Evolutionary conservation across 2,888 invertebrate genomes (phyloP).

Genomic region (Thalpophila matura): DNA sequence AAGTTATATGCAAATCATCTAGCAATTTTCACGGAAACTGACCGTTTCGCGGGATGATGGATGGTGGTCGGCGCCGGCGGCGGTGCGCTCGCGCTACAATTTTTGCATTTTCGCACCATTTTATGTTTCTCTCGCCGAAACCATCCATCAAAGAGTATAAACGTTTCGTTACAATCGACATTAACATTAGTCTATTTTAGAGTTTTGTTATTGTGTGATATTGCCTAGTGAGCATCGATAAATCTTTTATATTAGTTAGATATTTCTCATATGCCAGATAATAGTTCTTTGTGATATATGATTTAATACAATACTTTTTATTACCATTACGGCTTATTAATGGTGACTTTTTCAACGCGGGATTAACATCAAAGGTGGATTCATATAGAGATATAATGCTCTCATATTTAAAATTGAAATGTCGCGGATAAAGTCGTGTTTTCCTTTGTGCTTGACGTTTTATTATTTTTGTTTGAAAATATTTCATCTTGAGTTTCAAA

Average conservation of each 20-base stretch:
- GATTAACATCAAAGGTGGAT: constrained; percentile 78
- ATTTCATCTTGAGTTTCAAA: constrained; percentile 35
- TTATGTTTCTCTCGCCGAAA: constrained; percentile 73
- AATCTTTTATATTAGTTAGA: constrained; percentile 78
- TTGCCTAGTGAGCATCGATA: constrained; percentile 70
- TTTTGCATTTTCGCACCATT: constrained; percentile 75
- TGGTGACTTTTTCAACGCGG: constrained; percentile 77
- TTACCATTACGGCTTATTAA: constrained; percentile 77
- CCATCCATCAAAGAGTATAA: constrained; percentile 69
- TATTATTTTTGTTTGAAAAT: constrained; percentile 32
- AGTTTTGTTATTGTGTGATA: constrained; percentile 66
- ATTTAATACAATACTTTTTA: constrained; percentile 80
- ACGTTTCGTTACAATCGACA: constrained; percentile 67
- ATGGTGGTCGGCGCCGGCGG: constrained; percentile 69
- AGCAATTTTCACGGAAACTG: constrained; percentile 76
- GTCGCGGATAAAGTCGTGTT: constrained; percentile 39
- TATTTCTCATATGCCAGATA: constrained; percentile 78
- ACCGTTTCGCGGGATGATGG: constrained; percentile 71
- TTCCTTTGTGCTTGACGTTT: constrained; percentile 39
- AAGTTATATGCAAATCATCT: constrained; percentile 73
- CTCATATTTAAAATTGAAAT: constrained; percentile 49
- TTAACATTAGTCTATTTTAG: constrained; percentile 69
- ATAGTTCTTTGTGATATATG: constrained; percentile 79
- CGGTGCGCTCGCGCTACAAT: constrained; percentile 66
- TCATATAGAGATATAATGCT: constrained; percentile 43